A percentile compares a stretch with the other conserved stretches of the same genome.
Conservation (phyloP, 2,797 vertebrate genomes). For the Thamnophis elegans region DNA sequence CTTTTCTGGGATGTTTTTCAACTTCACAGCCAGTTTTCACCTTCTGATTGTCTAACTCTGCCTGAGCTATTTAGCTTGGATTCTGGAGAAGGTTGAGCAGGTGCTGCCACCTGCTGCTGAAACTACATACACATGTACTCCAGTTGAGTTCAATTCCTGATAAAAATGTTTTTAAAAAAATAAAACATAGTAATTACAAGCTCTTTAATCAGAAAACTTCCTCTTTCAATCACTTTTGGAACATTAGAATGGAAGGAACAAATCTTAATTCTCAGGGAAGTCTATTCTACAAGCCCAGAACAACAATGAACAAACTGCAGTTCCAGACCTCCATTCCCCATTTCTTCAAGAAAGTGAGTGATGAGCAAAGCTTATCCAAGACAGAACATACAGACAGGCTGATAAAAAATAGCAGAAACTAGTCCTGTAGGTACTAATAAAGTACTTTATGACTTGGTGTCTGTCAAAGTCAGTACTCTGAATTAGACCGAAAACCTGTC, state of each 20-base stretch:
- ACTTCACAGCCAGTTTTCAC: background rate
- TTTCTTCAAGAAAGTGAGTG: background rate
- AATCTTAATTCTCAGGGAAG: background rate
- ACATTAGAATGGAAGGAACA: background rate
- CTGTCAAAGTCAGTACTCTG: background rate
- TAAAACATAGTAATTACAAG: background rate
- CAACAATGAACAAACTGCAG: background rate
- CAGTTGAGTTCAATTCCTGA: background rate
- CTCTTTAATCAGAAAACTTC: background rate
- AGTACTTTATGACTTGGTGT: background rate
- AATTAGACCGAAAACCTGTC: background rate
- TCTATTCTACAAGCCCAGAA: background rate
- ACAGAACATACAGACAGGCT: background rate
- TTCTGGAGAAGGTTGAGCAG: background rate
- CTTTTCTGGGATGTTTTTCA: background rate
- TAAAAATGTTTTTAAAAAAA: background rate
- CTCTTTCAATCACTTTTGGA: background rate
- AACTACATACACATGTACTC: background rate
- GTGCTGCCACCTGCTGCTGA: background rate
- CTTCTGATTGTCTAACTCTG: background rate
- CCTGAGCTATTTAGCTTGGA: background rate
- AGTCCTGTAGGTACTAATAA: background rate
- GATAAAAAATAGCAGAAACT: background rate
- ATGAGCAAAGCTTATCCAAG: background rate
- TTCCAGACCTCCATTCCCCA: background rate